Conservation (phyloP, 2,113 vertebrate species). For the Apteryx owenii region DNA sequence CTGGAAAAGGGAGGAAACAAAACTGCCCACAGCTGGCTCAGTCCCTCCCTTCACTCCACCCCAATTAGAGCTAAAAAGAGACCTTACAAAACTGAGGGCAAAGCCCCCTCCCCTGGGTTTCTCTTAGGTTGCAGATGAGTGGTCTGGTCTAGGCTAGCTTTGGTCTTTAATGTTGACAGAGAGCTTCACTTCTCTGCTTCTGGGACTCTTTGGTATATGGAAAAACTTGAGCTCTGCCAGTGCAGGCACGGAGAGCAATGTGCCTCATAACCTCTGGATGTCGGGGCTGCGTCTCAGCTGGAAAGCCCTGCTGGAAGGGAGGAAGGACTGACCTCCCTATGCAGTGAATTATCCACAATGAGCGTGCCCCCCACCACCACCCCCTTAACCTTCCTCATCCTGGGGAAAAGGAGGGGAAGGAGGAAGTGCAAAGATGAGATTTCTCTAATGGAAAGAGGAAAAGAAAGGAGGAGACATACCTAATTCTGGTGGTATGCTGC, state of each 20-base stretch:
- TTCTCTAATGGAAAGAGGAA: background rate
- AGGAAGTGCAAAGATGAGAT: background rate
- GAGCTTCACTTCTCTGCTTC: background rate
- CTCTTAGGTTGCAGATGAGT: background rate
- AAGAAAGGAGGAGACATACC: background rate
- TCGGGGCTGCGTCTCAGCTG: background rate
- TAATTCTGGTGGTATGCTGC: background rate
- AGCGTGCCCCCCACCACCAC: too few relatives aligned
- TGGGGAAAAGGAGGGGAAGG: background rate
- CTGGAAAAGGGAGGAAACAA: background rate
- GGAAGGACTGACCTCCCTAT: background rate
- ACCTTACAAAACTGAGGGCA: background rate
- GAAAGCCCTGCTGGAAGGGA: background rate
- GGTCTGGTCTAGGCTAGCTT: background rate
- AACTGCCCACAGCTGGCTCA: background rate
- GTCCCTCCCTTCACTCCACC: background rate
- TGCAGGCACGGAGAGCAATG: background rate
- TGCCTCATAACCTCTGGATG: background rate
- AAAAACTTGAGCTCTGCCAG: background rate
- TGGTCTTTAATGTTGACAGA: background rate
- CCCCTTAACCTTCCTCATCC: background rate
- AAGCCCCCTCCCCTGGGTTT: background rate
- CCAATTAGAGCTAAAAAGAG: background rate
- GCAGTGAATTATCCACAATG: too few relatives aligned
- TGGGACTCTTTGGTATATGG: background rate